Conservation (phyloP, 2,888 invertebrate species). For the Agrochola lychnidis region DNA sequence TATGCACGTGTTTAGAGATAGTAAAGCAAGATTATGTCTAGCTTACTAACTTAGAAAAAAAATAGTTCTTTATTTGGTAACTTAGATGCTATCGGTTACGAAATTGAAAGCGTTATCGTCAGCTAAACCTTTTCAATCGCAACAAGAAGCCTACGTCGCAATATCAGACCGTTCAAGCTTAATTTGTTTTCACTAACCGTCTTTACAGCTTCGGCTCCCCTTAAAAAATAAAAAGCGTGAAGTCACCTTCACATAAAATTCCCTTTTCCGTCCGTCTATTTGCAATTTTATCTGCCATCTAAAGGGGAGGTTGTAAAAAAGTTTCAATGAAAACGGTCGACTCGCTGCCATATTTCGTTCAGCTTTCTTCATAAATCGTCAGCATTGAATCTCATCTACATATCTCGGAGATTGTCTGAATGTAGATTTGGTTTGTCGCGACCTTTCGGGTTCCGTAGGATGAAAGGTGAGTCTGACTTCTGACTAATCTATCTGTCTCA, state of each 20-base stretch:
- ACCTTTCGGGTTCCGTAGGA: constrained; percentile 58
- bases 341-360: constrained; percentile 84
- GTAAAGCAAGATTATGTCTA: neutral
- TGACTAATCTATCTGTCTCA: constrained; percentile 52
- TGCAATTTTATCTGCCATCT: constrained; percentile 87
- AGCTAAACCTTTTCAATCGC: constrained; percentile 60
- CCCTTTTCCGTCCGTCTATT: constrained; percentile 80
- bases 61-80: constrained; percentile 4
- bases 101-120: constrained; percentile 41
- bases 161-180: constrained; percentile 61
- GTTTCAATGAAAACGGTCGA: constrained; percentile 85
- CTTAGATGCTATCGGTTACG: constrained; percentile 39
- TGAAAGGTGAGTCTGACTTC: constrained; percentile 59
- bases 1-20: constrained; percentile 22
- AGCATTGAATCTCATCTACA: constrained; percentile 85
- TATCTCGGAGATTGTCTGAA: constrained; percentile 79
- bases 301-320: constrained; percentile 83
- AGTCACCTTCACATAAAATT: constrained; percentile 84
- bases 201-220: constrained; percentile 68
- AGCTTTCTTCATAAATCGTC: constrained; percentile 87
- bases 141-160: constrained; percentile 51
- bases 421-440: constrained; percentile 68
- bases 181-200: constrained; percentile 68
- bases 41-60: constrained; percentile 3
- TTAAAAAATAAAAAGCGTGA: constrained; percentile 72